A percentile compares a stretch with the other conserved stretches of the same genome.
Conservation (phyloP, 1,140 invertebrate genomes). For the Chrysopa pallens region DNA sequence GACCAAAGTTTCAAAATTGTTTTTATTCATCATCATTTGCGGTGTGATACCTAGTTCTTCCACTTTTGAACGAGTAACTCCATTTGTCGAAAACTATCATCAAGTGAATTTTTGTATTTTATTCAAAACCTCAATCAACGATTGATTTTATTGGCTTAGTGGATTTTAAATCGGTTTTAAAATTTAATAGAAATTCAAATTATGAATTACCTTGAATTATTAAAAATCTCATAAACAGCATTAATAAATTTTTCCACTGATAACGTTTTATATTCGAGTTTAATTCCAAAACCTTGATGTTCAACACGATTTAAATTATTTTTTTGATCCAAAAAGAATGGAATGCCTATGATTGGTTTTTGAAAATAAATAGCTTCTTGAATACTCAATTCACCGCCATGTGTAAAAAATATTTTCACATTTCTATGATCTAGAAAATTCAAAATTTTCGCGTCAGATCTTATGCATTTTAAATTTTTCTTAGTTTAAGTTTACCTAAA, state of each 20-base stretch:
- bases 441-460: no score
- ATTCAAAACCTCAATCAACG: no score
- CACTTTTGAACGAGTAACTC: no score
- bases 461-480: background rate
- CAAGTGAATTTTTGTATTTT: no score
- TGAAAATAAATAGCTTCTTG: conserved; percentile 34
- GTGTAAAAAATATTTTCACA: conserved; percentile 31
- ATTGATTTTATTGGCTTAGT: no score
- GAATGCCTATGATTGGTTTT: conserved; percentile 31
- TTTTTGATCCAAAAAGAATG: conserved; percentile 26
- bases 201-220: background rate
- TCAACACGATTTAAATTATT: conserved; percentile 8
- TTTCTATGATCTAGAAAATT: conserved; percentile 24
- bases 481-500: conserved; percentile 23
- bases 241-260: background rate
- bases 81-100: no score
- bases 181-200: no score
- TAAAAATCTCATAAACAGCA: background rate
- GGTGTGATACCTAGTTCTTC: no score
- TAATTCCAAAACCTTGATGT: conserved; percentile 1
- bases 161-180: no score
- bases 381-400: conserved; percentile 33
- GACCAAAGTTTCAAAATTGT: no score
- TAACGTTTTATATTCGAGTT: conserved; percentile 3
- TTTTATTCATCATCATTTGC: no score